These are phyloP conservation scores for Proales similis DNA, from an alignment of 1,140 invertebrate genomes.

Conservation along the genomic window DNA sequence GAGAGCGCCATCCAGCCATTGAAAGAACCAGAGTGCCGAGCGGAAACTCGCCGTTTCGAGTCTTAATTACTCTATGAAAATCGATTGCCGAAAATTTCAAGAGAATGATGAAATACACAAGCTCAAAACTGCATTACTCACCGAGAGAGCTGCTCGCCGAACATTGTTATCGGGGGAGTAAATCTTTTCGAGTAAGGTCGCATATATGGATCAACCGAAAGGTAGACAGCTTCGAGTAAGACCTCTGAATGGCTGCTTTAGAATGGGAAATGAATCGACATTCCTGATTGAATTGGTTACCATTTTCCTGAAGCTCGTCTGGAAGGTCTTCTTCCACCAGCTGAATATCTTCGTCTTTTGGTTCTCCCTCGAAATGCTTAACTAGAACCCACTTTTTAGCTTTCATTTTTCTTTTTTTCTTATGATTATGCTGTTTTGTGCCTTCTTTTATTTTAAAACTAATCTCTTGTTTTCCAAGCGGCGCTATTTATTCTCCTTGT, in stretches of 20 bases:
- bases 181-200: conserved; percentile 43
- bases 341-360: conserved; percentile 60
- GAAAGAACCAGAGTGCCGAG: conserved; percentile 59
- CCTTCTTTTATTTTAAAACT: too few relatives aligned
- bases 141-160: conserved; percentile 33
- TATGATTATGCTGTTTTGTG: too few relatives aligned
- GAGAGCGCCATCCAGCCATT: conserved; percentile 60
- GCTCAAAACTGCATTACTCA: conserved; percentile 19
- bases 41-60: conserved; percentile 59
- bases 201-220: conserved; percentile 68
- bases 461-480: too few relatives aligned
- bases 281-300: not conserved
- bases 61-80: conserved; percentile 54
- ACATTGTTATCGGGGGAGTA: conserved; percentile 38
- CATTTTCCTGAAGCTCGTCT: conserved; percentile 16
- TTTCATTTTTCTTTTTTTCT: conserved; percentile 53
- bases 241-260: conserved; percentile 54
- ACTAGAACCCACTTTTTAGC: conserved; percentile 59
- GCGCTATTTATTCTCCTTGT: too few relatives aligned
- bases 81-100: not conserved
- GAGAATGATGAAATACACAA: conserved; percentile 1
- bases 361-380: conserved; percentile 61
- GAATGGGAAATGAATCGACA: not conserved
- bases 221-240: conserved; percentile 60
- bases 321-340: conserved; percentile 61